Evolutionary conservation across 2,888 invertebrate genomes (phyloP).

Genomic region (Acanthopleura granulata): DNA sequence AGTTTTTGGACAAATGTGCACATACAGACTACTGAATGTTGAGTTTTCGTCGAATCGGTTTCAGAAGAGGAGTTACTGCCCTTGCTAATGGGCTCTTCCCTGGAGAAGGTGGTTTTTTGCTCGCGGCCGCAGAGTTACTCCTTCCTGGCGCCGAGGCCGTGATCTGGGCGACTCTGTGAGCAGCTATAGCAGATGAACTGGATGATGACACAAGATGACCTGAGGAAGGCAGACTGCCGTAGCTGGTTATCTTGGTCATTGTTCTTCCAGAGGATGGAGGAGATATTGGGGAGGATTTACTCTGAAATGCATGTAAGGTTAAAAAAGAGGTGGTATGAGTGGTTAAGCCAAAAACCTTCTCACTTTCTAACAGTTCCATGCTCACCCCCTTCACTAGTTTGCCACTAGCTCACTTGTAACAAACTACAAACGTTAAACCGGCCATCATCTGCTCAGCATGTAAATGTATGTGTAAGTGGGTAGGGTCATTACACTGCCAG

Average conservation of each 20-base stretch:
- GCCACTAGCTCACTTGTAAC: too few species aligned
- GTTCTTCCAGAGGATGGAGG: neutral
- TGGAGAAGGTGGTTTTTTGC: neutral
- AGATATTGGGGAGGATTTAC: neutral
- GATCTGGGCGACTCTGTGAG: neutral
- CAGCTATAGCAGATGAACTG: neutral
- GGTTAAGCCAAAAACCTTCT: neutral
- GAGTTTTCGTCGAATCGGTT: neutral
- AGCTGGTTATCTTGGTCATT: neutral
- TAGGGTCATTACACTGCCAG: too few species aligned
- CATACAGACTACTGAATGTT: neutral
- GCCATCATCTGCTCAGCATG: too few species aligned
- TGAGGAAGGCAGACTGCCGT: neutral
- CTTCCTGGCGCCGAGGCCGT: neutral
- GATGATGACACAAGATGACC: neutral
- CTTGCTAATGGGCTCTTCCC: constrained; percentile 9
- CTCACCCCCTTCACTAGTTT: too few species aligned
- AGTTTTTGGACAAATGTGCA: too few species aligned
- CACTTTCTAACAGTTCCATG: too few species aligned
- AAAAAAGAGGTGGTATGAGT: neutral
- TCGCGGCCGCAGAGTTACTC: neutral
- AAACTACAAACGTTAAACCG: too few species aligned
- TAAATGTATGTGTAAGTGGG: too few species aligned
- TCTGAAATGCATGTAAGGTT: neutral
- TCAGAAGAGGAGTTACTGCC: constrained; percentile 16